Base-by-base conservation (phyloP, 2,888 invertebrate genomes). In the Brassicogethes aeneus region DNA sequence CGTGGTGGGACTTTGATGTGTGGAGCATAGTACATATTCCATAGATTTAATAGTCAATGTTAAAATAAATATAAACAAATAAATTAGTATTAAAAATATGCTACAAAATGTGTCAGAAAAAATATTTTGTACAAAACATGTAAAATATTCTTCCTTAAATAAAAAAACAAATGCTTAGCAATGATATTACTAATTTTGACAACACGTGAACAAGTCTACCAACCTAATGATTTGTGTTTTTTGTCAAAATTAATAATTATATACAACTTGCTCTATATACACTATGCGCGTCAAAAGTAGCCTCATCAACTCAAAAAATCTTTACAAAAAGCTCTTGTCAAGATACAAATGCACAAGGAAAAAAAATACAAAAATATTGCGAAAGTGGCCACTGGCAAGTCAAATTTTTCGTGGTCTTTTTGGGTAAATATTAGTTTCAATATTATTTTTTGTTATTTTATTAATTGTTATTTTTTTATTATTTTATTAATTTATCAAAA, bases 301-400 rank as follows among this genome's bases (percentile, higher is more conserved):
- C 5, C 5, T 23, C 5, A 23, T 23, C 23, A 23, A 23, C n/a
- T n/a, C 23, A 23, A 23, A 23, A 23, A 5, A 23, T 7, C 23
- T 23, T 5, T 23, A 5, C 23, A 23, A 23, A 23, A 23, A 23
- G 23, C 23, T 23, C 23, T 23, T 23, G 5, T 23, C 23, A 5
- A 23, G 5, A 23, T n/a, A 13, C 33, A 33, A 7, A 33, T 33
- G 13, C 33, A 33, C 13, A 33, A 36, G 15, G 15, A 35, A 35
- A 35, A 14, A 15, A 16, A 15, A 35, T 15, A 12, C 5, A 15
- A 12, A 15, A 15, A 33, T 5, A 33, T 5, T 34, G 23, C 23
- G 23, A 23, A 23, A 23, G 10, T 10, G 5, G 23, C 23, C 23
- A 23, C 23, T n/a, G n/a, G n/a, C n/a, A n/a, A n/a, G n/a, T n/a